Evolutionary conservation across 2,888 invertebrate genomes (phyloP), one percentile per base, ranked within the genome.

Genomic region (Amphiduros pacificus): DNA sequence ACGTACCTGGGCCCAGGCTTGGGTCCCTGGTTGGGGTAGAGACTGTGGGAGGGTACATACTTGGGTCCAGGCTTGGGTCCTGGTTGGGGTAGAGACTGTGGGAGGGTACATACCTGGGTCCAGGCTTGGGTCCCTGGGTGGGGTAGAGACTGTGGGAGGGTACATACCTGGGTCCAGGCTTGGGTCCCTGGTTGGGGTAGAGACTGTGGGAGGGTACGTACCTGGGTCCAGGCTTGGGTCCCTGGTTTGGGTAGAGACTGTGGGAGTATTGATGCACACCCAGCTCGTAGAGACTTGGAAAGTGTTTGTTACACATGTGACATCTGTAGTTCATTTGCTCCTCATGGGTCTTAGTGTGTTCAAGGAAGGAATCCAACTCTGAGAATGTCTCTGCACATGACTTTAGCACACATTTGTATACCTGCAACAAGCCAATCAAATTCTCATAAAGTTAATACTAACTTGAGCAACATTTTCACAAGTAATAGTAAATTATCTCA

Each of bases 391-490:
- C 81, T 53, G 84, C 84, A 76, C 90, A 90, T 22, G 85, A 85
- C 68, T 85, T 85, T 77, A 89, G 87, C 57, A 89, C 87, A 77
- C 90, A 90, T 77, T 88, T 88, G 77, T 87, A 90, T 31, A 84
- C 83, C 82, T 83, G 65, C 1, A 65, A 64, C 6, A n/a, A n/a
- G n/a, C n/a, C n/a, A n/a, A n/a, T n/a, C n/a, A 31, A 14, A 36
- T 11, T 14, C 9, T 36, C 11, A 36, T 36, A 36, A 36, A 14
- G 11, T 9, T 11, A 14, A 11, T 14, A 36, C 36, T 11, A 36
- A n/a, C n/a, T n/a, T n/a, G n/a, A n/a, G n/a, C n/a, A n/a, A n/a
- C n/a, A n/a, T n/a, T n/a, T n/a, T n/a, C n/a, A n/a, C n/a, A n/a
- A n/a, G n/a, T n/a, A n/a, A n/a, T n/a, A n/a, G n/a, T n/a, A n/a